These are phyloP conservation scores for Centropus unirufus DNA, from an alignment of 2,113 vertebrate genomes.

Conservation along the genomic window DNA sequence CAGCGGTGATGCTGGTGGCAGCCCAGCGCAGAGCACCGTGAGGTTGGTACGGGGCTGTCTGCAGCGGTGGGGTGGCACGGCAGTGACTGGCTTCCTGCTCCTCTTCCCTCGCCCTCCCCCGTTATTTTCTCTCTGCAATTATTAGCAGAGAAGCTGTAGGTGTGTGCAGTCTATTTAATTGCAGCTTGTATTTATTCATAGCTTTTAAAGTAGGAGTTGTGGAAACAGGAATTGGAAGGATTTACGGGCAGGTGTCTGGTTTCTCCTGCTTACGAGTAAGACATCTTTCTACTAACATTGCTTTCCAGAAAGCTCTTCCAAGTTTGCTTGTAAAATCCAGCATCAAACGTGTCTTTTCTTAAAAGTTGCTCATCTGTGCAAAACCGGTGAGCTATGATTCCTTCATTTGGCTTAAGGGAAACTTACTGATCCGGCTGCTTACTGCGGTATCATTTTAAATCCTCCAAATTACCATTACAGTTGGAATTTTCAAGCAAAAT, in stretches of 20 bases:
- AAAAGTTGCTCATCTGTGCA: neutral
- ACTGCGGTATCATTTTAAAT: neutral
- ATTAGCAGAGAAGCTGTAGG: slow-evolving; percentile 49
- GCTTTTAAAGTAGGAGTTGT: slow-evolving; percentile 65
- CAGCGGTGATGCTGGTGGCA: neutral
- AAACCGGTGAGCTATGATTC: neutral
- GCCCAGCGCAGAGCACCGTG: accelerated
- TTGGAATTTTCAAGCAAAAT: slow-evolving; percentile 9
- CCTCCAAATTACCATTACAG: neutral
- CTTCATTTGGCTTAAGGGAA: slow-evolving; percentile 7
- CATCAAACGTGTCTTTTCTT: neutral
- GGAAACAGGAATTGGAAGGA: slow-evolving; percentile 48
- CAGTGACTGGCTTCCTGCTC: neutral
- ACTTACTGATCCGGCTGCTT: slow-evolving; percentile 30
- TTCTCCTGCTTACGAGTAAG: neutral
- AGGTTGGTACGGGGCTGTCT: neutral
- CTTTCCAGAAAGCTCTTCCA: slow-evolving; percentile 44
- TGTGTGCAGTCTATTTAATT: slow-evolving; percentile 55
- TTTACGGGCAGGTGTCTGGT: slow-evolving; percentile 59
- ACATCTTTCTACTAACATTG: neutral
- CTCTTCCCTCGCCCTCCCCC: neutral
- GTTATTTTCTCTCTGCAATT: neutral
- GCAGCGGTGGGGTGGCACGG: neutral
- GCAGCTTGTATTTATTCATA: slow-evolving; percentile 55
- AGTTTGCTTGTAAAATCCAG: neutral